Conservation (phyloP, 2,113 vertebrate species). For the Crotophaga sulcirostris region DNA sequence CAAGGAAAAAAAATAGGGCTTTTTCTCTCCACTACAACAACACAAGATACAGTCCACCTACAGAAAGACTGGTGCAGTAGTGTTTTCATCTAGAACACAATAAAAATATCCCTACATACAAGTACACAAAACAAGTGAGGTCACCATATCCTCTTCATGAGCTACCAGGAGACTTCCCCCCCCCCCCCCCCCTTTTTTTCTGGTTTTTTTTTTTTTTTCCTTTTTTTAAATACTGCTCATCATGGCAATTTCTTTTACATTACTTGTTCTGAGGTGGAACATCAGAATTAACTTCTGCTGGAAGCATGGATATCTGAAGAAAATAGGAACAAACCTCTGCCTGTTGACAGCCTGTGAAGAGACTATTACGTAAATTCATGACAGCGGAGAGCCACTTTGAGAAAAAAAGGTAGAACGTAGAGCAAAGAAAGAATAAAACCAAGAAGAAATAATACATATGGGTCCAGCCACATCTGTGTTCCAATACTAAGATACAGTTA, state of each 20-base stretch:
- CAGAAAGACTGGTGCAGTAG: constrained; percentile 30
- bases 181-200: no score
- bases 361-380: constrained; percentile 9
- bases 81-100: constrained; percentile 41
- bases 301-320: constrained; percentile 44
- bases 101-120: constrained; percentile 26
- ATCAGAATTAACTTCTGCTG: constrained; percentile 32
- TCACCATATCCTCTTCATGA: constrained; percentile 56
- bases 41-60: constrained; percentile 29
- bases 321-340: constrained; percentile 34
- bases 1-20: not conserved
- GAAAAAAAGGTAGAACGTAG: not conserved
- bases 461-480: constrained; percentile 54
- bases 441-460: constrained; percentile 43
- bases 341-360: constrained; percentile 39
- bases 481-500: constrained; percentile 8
- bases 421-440: constrained; percentile 12
- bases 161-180: not conserved
- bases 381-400: constrained; percentile 56
- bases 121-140: constrained; percentile 48
- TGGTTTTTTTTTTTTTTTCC: not conserved
- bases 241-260: not conserved
- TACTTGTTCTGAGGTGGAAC: constrained; percentile 4
- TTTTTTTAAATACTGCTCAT: not conserved
- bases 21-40: constrained; percentile 32